Evolutionary conservation across 2,888 invertebrate species (phyloP).

Genomic region (Osedax frankpressi): DNA sequence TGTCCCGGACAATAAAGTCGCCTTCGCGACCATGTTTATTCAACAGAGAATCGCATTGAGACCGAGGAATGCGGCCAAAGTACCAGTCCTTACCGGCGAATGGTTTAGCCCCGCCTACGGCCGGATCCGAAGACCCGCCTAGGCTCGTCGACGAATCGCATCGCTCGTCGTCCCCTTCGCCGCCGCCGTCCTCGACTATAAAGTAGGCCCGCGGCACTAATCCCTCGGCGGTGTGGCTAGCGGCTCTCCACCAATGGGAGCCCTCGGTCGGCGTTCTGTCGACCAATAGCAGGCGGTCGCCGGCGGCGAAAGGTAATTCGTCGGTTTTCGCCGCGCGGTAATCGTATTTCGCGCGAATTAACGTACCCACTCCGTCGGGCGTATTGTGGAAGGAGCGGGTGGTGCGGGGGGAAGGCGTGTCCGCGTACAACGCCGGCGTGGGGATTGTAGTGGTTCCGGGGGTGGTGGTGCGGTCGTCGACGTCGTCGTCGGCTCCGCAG

Average conservation of each 20-base stretch:
- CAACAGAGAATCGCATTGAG: conserved; percentile 86
- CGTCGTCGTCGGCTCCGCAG: conserved; percentile 24
- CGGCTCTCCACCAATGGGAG: conserved; percentile 94
- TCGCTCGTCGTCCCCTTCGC: conserved; percentile 13
- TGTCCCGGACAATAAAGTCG: conserved; percentile 94
- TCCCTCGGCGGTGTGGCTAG: conserved; percentile 72
- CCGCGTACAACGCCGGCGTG: conserved; percentile 1
- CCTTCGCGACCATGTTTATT: conserved; percentile 91
- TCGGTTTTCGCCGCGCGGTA: conserved; percentile 65
- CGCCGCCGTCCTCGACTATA: conserved; percentile 28
- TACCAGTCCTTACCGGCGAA: conserved; percentile 65
- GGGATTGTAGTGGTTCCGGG: too few relatives aligned
- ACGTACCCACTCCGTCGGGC: too few relatives aligned
- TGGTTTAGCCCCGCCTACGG: conserved; percentile 29
- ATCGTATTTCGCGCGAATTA: conserved; percentile 78
- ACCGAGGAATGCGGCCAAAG: conserved; percentile 84
- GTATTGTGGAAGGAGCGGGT: conserved; percentile 33
- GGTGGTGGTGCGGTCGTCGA: conserved; percentile 1
- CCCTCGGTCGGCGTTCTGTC: conserved; percentile 81
- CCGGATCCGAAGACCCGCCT: not conserved
- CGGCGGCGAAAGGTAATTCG: conserved; percentile 89
- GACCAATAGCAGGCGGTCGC: conserved; percentile 82
- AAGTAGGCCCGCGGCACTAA: conserved; percentile 64
- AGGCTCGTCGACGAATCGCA: conserved; percentile 31
- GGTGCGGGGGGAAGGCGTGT: not conserved